Evolutionary conservation across 2,888 invertebrate species (phyloP), one percentile per base, ranked within the genome.

Genomic region (Epinotia demarniana): DNA sequence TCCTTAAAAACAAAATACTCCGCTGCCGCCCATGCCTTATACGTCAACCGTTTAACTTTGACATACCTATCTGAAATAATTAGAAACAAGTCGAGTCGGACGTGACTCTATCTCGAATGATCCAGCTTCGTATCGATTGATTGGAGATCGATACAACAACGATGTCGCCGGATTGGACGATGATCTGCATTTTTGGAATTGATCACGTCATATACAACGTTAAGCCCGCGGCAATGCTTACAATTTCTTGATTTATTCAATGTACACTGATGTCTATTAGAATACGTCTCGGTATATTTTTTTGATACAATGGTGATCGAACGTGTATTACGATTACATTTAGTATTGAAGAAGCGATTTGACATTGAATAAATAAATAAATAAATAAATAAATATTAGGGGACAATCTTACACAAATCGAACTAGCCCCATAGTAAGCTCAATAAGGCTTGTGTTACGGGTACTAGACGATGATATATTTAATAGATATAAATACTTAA

Each of bases 11-110:
- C 23, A 39, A 39, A 39, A 9, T 39, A 39, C 9, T 9, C 60
- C 89, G 89, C 89, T 83, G 11, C 61, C 78, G 77, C 83, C 78
- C 74, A 19, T 86, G 1, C 6, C 73, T 86, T 82, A 64, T 80
- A 64, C 16, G 27, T 61, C 73, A 19, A 64, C 69, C 71, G 77
- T 75, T 82, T 80, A 80, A 84, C 82, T 89, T 92, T 92, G 92
- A 93, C 93, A 92, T 90, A 89, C 92, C 90, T 87, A 89, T 92
- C 90, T 87, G 86, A 84, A 87, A 90, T 92, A 90, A 92, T 93
- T 92, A 92, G 89, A 92, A 92, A 90, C 91, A 92, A 85, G 87
- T 84, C 85, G 81, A 89, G 88, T 89, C 86, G 84, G 90, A 93
- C 93, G 93, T 92, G 93, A 93, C 89, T 93, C 87, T 89, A 92